Evolutionary conservation across 37 sponge, comb jelly and placozoan genomes (phyloP).

Genomic region (Cliona cf. orientalis): DNA sequence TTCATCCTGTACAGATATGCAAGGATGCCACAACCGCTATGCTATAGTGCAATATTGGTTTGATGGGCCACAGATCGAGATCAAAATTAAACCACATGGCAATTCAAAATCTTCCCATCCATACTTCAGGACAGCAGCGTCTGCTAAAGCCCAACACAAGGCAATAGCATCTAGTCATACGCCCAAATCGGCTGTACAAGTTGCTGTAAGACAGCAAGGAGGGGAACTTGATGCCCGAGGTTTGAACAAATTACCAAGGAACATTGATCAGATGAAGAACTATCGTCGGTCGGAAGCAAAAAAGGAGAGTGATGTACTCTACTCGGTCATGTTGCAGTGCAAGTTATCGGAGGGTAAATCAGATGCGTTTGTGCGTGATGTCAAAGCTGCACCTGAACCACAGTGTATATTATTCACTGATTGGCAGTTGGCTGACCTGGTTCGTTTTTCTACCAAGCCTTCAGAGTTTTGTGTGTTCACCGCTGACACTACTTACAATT

Average conservation of each 20-base stretch:
- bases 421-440: slow-evolving; percentile 43
- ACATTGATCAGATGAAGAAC: slow-evolving; percentile 1
- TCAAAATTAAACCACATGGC: slow-evolving; percentile 13
- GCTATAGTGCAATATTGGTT: slow-evolving; percentile 13
- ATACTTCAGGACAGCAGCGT: slow-evolving; percentile 36
- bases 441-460: slow-evolving; percentile 27
- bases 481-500: slow-evolving; percentile 56
- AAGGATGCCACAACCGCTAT: too few species aligned
- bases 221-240: slow-evolving; percentile 29
- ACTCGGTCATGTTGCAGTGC: slow-evolving; percentile 49
- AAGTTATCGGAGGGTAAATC: slow-evolving; percentile 35
- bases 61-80: slow-evolving; percentile 3
- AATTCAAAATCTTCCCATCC: neutral
- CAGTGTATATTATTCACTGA: slow-evolving; percentile 38
- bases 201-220: slow-evolving; percentile 19
- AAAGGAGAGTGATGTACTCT: slow-evolving; percentile 18
- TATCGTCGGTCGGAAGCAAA: neutral
- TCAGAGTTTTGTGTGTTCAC: slow-evolving; percentile 8
- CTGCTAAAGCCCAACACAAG: slow-evolving; percentile 9
- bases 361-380: slow-evolving; percentile 44
- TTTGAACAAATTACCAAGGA: neutral
- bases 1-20: too few species aligned
- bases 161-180: slow-evolving; percentile 34
- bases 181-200: slow-evolving; percentile 24
- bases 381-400: slow-evolving; percentile 59